These are phyloP conservation scores for Rissa tridactyla DNA, from an alignment of 2,113 vertebrate genomes.

Conservation along the genomic window DNA sequence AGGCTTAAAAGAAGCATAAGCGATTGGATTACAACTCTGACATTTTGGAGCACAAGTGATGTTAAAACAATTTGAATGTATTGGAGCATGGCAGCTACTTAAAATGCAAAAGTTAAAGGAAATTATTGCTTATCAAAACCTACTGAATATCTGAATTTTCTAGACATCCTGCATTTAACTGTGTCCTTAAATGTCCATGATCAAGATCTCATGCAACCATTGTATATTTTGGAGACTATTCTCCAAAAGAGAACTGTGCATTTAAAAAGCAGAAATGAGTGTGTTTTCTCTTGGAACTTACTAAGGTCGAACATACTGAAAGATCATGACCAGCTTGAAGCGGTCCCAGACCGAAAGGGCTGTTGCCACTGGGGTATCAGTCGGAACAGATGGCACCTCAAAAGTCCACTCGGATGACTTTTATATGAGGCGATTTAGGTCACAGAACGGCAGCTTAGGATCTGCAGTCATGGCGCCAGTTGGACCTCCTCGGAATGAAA, in stretches of 20 bases:
- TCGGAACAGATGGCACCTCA: slow-evolving; percentile 72
- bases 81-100: slow-evolving; percentile 38
- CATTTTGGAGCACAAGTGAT: background rate
- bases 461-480: slow-evolving; percentile 77
- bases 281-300: slow-evolving; percentile 71
- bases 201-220: slow-evolving; percentile 73
- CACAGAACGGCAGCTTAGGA: slow-evolving; percentile 86
- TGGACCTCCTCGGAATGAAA: slow-evolving; percentile 85
- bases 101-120: slow-evolving; percentile 56
- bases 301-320: slow-evolving; percentile 51
- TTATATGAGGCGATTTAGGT: slow-evolving; percentile 89
- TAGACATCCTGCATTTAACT: slow-evolving; percentile 27
- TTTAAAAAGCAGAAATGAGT: slow-evolving; percentile 73
- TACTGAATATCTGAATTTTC: slow-evolving; percentile 49
- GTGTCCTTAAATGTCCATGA: slow-evolving; percentile 66
- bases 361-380: slow-evolving; percentile 78
- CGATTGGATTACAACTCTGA: slow-evolving; percentile 14
- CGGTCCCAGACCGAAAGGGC: slow-evolving; percentile 88
- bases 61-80: slow-evolving; percentile 36
- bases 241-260: slow-evolving; percentile 71
- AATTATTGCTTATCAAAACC: slow-evolving; percentile 30
- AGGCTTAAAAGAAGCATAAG: slow-evolving; percentile 47
- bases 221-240: slow-evolving; percentile 73
- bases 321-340: slow-evolving; percentile 93
- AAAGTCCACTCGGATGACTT: slow-evolving; percentile 91